These are phyloP conservation scores for Paracyprichromis sp. DNA, from an alignment of 2,113 vertebrate species.

Conservation along the genomic window DNA sequence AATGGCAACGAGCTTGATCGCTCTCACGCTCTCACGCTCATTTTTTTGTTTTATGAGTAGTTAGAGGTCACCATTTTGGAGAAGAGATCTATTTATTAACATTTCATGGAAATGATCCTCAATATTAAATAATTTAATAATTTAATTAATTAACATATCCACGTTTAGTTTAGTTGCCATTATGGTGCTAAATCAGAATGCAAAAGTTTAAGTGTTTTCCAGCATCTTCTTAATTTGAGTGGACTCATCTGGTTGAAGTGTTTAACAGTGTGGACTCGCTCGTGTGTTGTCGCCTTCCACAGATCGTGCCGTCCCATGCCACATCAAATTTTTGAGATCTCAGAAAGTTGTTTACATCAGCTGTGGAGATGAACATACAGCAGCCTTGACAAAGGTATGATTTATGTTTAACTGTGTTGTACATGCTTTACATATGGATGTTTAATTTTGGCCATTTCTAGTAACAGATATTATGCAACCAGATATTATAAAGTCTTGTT, in stretches of 20 bases:
- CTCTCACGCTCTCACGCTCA: background rate
- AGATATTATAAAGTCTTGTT: background rate
- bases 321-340: conserved; percentile 89
- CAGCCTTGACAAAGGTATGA: conserved; percentile 90
- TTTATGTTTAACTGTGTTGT: background rate
- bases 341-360: conserved; percentile 97
- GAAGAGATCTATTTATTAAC: background rate
- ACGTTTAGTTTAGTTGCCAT: background rate
- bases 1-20: background rate
- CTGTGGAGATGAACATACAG: conserved; percentile 89
- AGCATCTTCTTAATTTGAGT: background rate
- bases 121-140: background rate
- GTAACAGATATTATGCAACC: background rate
- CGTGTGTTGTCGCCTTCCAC: background rate
- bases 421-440: background rate
- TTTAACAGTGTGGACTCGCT: background rate
- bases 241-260: background rate
- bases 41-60: background rate
- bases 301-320: conserved; percentile 93
- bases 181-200: background rate
- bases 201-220: background rate
- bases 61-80: background rate
- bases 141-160: background rate
- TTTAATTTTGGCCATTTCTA: background rate
- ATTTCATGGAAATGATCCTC: background rate